Percentiles rank a stretch among this genome's conserved stretches.
phyloP scores from a whole-genome alignment of 2,113 vertebrate species.

The Caracal caracal region DNA sequence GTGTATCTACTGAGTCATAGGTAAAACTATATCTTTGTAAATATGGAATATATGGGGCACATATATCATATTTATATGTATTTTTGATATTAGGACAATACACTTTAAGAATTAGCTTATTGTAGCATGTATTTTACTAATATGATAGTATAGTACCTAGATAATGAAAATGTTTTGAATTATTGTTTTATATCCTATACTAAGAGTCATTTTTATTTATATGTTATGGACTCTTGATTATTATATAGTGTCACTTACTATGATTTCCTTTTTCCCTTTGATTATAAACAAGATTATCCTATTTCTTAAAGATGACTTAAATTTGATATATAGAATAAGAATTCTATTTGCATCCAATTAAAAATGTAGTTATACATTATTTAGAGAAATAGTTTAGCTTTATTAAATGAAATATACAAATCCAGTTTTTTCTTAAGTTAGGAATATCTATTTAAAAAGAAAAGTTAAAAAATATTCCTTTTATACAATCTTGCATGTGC shows the following conservation, averaged over 20 bases:
- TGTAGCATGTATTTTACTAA: background rate
- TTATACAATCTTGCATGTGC: slow-evolving; percentile 68
- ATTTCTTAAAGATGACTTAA: slow-evolving; percentile 49
- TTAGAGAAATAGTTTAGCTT: slow-evolving; percentile 25
- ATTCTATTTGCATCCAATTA: slow-evolving; percentile 42
- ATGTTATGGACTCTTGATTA: background rate
- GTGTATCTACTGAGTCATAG: background rate
- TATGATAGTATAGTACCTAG: background rate
- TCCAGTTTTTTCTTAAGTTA: background rate
- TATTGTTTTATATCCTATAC: background rate
- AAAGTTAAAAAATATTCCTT: slow-evolving; percentile 32
- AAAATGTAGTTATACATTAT: background rate
- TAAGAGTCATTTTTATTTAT: slow-evolving; percentile 29
- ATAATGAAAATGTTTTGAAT: slow-evolving; percentile 26
- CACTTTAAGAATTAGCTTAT: slow-evolving; percentile 37
- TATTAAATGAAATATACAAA: slow-evolving; percentile 40
- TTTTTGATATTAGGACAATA: slow-evolving; percentile 19
- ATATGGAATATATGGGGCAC: background rate
- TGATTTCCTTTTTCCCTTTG: background rate
- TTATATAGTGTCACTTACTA: background rate
- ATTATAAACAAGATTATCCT: background rate
- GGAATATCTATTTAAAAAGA: slow-evolving; percentile 51
- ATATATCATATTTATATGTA: background rate
- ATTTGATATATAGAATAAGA: slow-evolving; percentile 50
- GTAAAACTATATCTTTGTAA: slow-evolving; percentile 8